phyloP scores from a whole-genome alignment of 2,797 vertebrate species.

The Typhlichthys subterraneus region DNA sequence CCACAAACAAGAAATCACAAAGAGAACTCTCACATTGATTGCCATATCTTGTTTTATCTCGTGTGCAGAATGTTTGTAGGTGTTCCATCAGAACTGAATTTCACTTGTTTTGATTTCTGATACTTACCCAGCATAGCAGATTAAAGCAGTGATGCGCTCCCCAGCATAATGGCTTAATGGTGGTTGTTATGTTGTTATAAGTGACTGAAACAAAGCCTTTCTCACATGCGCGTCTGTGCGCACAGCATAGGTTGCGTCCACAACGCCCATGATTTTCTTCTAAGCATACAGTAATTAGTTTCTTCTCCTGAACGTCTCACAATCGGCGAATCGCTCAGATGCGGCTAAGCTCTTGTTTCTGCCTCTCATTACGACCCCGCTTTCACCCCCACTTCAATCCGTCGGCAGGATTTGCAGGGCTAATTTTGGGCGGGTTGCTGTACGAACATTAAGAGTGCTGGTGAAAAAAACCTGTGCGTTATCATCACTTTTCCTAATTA shows the following conservation, averaged over 20 bases:
- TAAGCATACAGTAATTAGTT: slow-evolving; percentile 75
- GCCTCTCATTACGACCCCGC: slow-evolving; percentile 60
- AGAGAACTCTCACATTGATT: slow-evolving; percentile 15
- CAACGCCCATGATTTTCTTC: slow-evolving; percentile 64
- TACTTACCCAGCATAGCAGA: slow-evolving; percentile 43
- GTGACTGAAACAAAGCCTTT: slow-evolving; percentile 66
- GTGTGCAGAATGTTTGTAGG: not conserved
- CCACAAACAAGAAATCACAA: slow-evolving; percentile 13
- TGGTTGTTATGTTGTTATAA: slow-evolving; percentile 72
- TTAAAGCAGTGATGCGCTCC: slow-evolving; percentile 56
- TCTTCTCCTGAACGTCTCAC: slow-evolving; percentile 59
- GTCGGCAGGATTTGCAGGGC: slow-evolving; percentile 50
- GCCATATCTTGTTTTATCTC: slow-evolving; percentile 19
- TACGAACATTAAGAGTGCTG: slow-evolving; percentile 32
- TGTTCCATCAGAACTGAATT: slow-evolving; percentile 8
- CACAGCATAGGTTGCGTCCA: slow-evolving; percentile 55
- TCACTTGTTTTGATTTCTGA: slow-evolving; percentile 32
- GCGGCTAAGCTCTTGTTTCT: slow-evolving; percentile 58
- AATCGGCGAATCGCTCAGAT: slow-evolving; percentile 67
- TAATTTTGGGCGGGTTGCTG: slow-evolving; percentile 53
- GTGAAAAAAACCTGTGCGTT: slow-evolving; percentile 53
- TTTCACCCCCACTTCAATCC: slow-evolving; percentile 58
- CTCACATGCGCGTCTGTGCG: slow-evolving; percentile 58
- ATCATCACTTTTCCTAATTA: slow-evolving; percentile 61
- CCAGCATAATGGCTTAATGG: slow-evolving; percentile 59